Conservation (phyloP, 1,140 invertebrate species). For the Hesperophylax magnus region DNA sequence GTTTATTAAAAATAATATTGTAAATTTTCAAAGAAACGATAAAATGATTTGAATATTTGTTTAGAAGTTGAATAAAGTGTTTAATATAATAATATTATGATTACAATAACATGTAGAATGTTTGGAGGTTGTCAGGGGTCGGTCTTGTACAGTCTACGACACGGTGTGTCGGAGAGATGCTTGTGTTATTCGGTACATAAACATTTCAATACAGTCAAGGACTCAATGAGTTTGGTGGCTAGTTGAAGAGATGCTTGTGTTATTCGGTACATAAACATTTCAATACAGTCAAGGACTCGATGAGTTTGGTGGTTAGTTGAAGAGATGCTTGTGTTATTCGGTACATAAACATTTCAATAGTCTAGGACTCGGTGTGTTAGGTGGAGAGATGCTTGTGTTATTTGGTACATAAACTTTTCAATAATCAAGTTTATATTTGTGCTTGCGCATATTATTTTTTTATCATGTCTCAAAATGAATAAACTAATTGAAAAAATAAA, state of each 20-base stretch:
- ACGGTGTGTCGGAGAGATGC: not conserved
- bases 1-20: not conserved
- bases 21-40: not conserved
- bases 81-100: not conserved
- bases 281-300: not conserved
- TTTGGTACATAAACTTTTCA: slow-evolving; percentile 13
- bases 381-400: slow-evolving; percentile 9
- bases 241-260: slow-evolving; percentile 4
- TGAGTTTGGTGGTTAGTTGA: no score
- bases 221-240: no score
- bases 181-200: slow-evolving; percentile 15
- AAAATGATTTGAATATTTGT: not conserved
- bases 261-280: not conserved
- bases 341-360: slow-evolving; percentile 7
- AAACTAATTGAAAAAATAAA: slow-evolving; percentile 19
- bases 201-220: no score
- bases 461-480: slow-evolving; percentile 35
- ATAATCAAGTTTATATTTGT: slow-evolving; percentile 28
- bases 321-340: slow-evolving; percentile 4
- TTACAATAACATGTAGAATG: not conserved
- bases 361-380: not conserved
- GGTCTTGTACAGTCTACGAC: not conserved
- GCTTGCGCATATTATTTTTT: slow-evolving; percentile 33
- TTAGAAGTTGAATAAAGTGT: not conserved
- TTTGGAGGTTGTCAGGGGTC: not conserved